A percentile compares a stretch with the other conserved stretches of the same genome.
Evolutionary conservation across 2,113 vertebrate genomes (phyloP).

Genomic region (Acanthochromis polyacanthus): DNA sequence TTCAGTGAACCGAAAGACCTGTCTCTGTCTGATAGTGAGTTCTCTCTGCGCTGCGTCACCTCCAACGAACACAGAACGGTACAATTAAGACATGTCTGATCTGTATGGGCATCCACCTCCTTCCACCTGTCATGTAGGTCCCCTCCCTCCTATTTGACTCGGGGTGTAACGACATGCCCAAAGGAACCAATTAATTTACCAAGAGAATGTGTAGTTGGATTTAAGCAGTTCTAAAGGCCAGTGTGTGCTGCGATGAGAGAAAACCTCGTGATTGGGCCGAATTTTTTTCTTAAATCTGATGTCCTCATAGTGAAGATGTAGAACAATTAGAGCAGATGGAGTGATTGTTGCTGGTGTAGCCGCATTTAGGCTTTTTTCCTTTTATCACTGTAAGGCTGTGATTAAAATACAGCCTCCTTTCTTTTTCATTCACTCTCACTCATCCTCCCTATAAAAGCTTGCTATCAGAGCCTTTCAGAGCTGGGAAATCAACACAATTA

Average conservation of each 20-base stretch:
- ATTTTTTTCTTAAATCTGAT: constrained; percentile 5
- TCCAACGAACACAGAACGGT: constrained; percentile 2
- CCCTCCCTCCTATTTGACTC: constrained; percentile 20
- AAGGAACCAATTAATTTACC: constrained; percentile 58
- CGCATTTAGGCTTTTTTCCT: constrained; percentile 14
- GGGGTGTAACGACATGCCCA: constrained; percentile 36
- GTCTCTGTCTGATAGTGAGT: not conserved
- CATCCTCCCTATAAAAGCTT: constrained; percentile 4
- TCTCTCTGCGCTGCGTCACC: not conserved
- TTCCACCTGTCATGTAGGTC: constrained; percentile 26
- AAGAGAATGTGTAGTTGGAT: constrained; percentile 24
- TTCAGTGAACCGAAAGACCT: not conserved
- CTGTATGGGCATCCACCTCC: constrained; percentile 13
- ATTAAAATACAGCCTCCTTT: constrained; percentile 50
- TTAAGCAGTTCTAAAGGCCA: constrained; percentile 32
- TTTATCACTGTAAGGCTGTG: constrained; percentile 30
- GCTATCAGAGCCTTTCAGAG: constrained; percentile 37
- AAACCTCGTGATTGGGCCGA: constrained; percentile 7
- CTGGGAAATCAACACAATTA: constrained; percentile 59
- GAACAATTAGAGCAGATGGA: constrained; percentile 39
- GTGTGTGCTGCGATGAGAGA: not conserved
- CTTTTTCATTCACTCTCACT: constrained; percentile 4
- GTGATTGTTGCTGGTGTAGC: constrained; percentile 43
- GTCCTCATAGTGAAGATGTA: not conserved
- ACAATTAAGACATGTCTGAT: constrained; percentile 53